Evolutionary conservation across 2,888 invertebrate genomes (phyloP).

Genomic region (Stictocephala bisonia): DNA sequence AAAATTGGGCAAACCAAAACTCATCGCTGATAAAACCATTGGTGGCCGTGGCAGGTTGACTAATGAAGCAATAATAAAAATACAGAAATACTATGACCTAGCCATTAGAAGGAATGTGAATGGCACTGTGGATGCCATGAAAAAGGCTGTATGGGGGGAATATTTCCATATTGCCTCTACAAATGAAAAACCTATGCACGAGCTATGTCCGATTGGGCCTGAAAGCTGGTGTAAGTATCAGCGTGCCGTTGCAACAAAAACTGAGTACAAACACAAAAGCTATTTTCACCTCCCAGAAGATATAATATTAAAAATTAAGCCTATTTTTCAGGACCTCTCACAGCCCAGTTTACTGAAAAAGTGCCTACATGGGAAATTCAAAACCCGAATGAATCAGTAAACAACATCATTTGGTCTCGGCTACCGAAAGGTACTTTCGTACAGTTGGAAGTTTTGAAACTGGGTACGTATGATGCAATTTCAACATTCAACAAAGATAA

Average conservation of each 20-base stretch:
- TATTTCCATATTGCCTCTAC: conserved; percentile 57
- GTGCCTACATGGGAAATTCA: conserved; percentile 15
- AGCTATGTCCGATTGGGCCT: conserved; percentile 52
- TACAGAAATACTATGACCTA: conserved; percentile 57
- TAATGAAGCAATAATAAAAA: conserved; percentile 53
- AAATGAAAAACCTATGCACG: conserved; percentile 55
- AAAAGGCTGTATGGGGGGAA: conserved; percentile 57
- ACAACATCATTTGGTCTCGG: conserved; percentile 17
- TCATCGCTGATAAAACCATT: conserved; percentile 46
- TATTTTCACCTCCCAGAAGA: background rate
- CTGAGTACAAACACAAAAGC: background rate
- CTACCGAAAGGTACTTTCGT: conserved; percentile 6
- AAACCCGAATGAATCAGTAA: conserved; percentile 13
- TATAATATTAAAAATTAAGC: conserved; percentile 18
- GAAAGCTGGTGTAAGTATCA: conserved; percentile 56
- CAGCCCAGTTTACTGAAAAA: conserved; percentile 18
- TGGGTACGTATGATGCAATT: too few relatives aligned
- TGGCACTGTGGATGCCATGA: conserved; percentile 54
- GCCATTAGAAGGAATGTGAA: conserved; percentile 56
- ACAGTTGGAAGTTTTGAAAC: background rate
- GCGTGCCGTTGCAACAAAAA: background rate
- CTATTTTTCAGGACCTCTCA: conserved; percentile 13
- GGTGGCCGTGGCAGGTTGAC: conserved; percentile 55
- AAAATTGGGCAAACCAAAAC: conserved; percentile 17
- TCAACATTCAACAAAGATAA: too few relatives aligned